Conservation (phyloP, 2,888 invertebrate genomes). For the Stictocephala bisonia region DNA sequence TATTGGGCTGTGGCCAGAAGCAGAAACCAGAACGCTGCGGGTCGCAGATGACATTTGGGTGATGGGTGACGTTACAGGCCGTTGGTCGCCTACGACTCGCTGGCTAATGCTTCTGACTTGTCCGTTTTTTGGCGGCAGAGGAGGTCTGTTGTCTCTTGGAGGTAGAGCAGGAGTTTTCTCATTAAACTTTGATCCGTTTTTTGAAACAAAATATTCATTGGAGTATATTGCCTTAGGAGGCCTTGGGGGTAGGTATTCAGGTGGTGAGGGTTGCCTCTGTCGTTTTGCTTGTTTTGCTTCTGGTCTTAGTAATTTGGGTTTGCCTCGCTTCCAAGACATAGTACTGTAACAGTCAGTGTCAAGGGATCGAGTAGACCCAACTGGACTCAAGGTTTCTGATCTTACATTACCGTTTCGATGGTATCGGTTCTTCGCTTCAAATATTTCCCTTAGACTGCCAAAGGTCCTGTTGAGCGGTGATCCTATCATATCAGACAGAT, state of each 20-base stretch:
- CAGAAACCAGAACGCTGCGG: conserved; percentile 64
- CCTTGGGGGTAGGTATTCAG: conserved; percentile 69
- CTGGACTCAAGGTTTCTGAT: conserved; percentile 51
- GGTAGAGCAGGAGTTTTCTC: conserved; percentile 63
- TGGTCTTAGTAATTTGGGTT: conserved; percentile 53
- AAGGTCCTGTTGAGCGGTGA: conserved; percentile 65
- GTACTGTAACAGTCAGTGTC: conserved; percentile 56
- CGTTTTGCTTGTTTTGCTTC: conserved; percentile 55
- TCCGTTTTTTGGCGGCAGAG: conserved; percentile 60
- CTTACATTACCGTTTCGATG: conserved; percentile 50
- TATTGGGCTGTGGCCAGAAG: conserved; percentile 67
- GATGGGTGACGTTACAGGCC: conserved; percentile 56
- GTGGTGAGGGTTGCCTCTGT: conserved; percentile 68
- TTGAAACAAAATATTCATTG: conserved; percentile 59
- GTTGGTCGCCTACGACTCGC: conserved; percentile 64
- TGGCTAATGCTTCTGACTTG: conserved; percentile 70
- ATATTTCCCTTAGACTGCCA: conserved; percentile 79
- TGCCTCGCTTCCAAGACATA: conserved; percentile 60
- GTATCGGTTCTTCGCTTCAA: conserved; percentile 68
- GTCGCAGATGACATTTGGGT: conserved; percentile 41
- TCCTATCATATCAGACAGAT: conserved; percentile 42
- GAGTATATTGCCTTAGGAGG: conserved; percentile 69
- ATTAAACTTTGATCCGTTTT: conserved; percentile 41
- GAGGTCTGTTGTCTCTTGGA: conserved; percentile 62
- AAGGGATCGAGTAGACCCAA: conserved; percentile 53